Conservation (phyloP, 2,888 invertebrate genomes). For the Rotaria sp. region DNA sequence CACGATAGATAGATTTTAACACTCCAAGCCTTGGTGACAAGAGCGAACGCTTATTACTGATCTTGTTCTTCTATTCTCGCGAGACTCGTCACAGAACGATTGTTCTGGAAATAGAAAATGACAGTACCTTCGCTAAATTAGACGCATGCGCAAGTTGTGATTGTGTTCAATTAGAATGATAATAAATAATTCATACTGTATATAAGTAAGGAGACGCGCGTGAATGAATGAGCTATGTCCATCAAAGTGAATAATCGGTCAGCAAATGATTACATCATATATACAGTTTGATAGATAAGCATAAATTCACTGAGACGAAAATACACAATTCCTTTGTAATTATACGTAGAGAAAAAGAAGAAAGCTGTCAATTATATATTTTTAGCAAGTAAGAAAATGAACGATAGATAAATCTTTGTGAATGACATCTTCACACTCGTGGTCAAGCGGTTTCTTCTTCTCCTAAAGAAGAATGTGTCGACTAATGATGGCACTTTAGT, state of each 20-base stretch:
- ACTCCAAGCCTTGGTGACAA: background rate
- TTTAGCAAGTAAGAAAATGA: background rate
- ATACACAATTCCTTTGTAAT: background rate
- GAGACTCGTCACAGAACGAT: constrained; percentile 2
- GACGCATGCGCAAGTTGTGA: background rate
- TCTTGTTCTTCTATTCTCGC: background rate
- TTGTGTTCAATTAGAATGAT: background rate
- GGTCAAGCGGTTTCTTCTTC: constrained; percentile 1
- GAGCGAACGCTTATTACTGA: background rate
- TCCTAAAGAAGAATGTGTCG: background rate
- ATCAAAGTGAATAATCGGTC: constrained; percentile 22
- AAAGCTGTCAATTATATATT: background rate
- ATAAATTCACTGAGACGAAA: background rate
- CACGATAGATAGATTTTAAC: background rate
- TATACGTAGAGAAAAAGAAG: background rate
- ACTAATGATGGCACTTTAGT: constrained; percentile 11
- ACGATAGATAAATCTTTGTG: background rate
- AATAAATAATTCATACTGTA: background rate
- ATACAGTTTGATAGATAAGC: background rate
- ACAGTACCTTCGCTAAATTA: background rate
- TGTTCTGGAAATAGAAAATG: background rate
- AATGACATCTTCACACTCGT: constrained; percentile 4
- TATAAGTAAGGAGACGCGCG: background rate
- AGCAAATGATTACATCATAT: constrained; percentile 4
- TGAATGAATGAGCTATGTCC: background rate